Evolutionary conservation across 2,888 invertebrate genomes (phyloP).

Genomic region (Nezara viridula): DNA sequence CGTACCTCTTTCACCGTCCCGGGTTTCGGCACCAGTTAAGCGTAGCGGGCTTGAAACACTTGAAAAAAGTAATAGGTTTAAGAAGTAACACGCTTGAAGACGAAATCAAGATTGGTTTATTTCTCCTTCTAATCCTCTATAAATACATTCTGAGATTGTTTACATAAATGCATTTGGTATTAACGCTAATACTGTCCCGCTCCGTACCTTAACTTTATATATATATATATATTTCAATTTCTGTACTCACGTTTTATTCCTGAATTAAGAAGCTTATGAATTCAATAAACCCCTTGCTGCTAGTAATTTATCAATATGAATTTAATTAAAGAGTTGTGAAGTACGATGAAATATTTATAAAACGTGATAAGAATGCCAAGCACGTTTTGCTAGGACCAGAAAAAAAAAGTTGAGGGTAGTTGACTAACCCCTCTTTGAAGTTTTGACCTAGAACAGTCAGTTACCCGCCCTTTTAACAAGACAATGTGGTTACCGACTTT

Average conservation of each 20-base stretch:
- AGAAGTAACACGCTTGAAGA: no score
- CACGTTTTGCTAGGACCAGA: not conserved
- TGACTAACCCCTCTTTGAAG: conserved; percentile 28
- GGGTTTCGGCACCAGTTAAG: no score
- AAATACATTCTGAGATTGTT: no score
- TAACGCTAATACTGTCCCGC: no score
- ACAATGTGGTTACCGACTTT: conserved; percentile 5
- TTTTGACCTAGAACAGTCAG: conserved; percentile 6
- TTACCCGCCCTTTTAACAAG: not conserved
- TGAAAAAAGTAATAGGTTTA: no score
- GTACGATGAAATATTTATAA: not conserved
- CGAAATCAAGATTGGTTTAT: no score
- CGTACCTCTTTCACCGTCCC: no score
- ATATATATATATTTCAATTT: not conserved
- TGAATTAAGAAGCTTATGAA: not conserved
- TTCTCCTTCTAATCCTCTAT: no score
- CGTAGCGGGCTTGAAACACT: no score
- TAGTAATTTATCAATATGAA: conserved; percentile 20
- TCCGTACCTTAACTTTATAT: no score
- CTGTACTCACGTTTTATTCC: not conserved
- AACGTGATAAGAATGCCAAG: not conserved
- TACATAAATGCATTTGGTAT: no score
- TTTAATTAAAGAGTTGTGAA: conserved; percentile 17
- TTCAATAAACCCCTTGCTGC: not conserved
- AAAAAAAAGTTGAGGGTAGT: not conserved